Conservation (phyloP, 2,888 invertebrate species). For the Nezara viridula region DNA sequence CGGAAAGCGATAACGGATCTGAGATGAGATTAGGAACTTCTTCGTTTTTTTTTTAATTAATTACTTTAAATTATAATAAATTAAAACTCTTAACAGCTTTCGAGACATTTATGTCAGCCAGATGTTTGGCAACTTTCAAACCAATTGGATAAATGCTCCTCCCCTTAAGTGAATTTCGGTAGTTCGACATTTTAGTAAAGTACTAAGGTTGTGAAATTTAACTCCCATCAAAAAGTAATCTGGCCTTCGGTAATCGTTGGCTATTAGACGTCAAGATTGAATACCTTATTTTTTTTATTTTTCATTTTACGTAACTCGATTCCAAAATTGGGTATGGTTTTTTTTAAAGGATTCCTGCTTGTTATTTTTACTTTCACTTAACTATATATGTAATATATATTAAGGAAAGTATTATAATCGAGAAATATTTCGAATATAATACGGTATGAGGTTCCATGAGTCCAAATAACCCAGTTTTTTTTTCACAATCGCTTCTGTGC, state of each 20-base stretch:
- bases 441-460: too few relatives aligned
- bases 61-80: not conserved
- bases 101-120: not conserved
- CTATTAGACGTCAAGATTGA: not conserved
- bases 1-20: not conserved
- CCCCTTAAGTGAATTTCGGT: constrained; percentile 17
- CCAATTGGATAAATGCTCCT: constrained; percentile 18
- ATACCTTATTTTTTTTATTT: not conserved
- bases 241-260: not conserved
- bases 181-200: constrained; percentile 16
- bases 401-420: too few relatives aligned
- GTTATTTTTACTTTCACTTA: not conserved
- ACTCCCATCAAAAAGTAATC: constrained; percentile 24
- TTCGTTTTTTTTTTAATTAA: too few relatives aligned
- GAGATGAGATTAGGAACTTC: not conserved
- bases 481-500: too few relatives aligned
- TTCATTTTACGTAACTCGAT: not conserved
- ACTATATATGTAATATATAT: too few relatives aligned
- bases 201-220: constrained; percentile 28
- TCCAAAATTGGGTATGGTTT: not conserved
- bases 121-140: constrained; percentile 20
- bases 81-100: not conserved
- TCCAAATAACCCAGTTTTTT: too few relatives aligned
- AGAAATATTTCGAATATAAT: too few relatives aligned
- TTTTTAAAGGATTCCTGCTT: not conserved